phyloP scores from a whole-genome alignment of 2,888 invertebrate genomes.

The Pheosia tremula region DNA sequence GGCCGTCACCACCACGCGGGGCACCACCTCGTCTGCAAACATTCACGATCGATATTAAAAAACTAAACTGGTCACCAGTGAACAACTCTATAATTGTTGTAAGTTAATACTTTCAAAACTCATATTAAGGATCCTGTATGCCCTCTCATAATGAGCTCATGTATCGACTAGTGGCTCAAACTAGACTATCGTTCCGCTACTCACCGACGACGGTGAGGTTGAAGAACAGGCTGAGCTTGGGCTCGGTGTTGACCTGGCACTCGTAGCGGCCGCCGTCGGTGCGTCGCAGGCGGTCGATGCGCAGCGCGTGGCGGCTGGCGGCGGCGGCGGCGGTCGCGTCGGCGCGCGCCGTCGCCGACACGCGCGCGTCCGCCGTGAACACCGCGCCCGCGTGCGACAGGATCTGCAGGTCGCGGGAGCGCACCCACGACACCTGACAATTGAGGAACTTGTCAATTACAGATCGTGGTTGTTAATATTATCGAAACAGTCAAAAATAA shows the following conservation, averaged over 20 bases:
- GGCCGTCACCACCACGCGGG: constrained; percentile 42
- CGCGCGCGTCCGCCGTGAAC: constrained; percentile 88
- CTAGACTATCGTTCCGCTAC: background rate
- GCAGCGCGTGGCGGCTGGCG: constrained; percentile 81
- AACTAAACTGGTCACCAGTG: too few species aligned
- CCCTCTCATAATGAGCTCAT: background rate
- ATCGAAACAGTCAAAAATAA: too few species aligned
- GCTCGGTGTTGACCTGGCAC: constrained; percentile 90
- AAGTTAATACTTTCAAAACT: too few species aligned
- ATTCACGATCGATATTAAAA: background rate
- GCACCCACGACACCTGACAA: constrained; percentile 89
- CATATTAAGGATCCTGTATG: too few species aligned
- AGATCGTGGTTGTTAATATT: too few species aligned
- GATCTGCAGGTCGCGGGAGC: constrained; percentile 88
- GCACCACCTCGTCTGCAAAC: constrained; percentile 42
- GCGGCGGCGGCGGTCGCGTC: constrained; percentile 43
- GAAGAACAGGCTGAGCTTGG: constrained; percentile 88
- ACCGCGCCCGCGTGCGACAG: constrained; percentile 86
- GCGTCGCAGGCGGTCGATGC: constrained; percentile 83
- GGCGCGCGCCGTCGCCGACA: constrained; percentile 78
- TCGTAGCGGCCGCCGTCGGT: constrained; percentile 88
- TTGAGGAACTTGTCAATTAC: background rate
- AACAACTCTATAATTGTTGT: too few species aligned
- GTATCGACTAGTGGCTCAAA: background rate
- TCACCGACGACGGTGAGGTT: constrained; percentile 86